Evolutionary conservation across 2,113 vertebrate genomes (phyloP).

Genomic region (Catharus minimus): DNA sequence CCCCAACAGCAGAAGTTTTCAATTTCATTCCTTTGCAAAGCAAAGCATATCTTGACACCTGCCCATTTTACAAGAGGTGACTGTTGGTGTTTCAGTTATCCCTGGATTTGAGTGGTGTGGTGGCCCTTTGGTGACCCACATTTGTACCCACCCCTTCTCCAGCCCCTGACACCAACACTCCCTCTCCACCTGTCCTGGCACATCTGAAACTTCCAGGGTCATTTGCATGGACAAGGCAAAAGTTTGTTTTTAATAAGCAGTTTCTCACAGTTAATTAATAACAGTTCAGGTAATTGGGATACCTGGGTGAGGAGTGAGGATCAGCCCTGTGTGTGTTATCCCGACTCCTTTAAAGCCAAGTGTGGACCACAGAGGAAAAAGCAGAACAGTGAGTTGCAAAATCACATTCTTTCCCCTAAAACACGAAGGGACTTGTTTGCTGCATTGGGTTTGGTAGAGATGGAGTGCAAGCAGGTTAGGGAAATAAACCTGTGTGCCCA

Average conservation of each 20-base stretch:
- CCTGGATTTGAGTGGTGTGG: neutral
- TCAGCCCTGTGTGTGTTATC: neutral
- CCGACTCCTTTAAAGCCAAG: neutral
- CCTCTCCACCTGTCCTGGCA: neutral
- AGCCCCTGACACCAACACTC: neutral
- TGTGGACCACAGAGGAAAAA: neutral
- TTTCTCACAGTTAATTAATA: neutral
- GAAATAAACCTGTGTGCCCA: neutral
- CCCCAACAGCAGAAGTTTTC: neutral
- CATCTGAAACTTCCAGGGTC: neutral
- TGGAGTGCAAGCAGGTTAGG: neutral
- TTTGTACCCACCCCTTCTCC: neutral
- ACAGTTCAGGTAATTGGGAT: neutral
- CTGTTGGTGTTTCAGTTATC: neutral
- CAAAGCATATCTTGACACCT: neutral
- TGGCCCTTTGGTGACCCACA: neutral
- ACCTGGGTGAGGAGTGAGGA: neutral
- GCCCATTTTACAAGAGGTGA: neutral
- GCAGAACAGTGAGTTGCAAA: neutral
- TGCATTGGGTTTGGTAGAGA: neutral
- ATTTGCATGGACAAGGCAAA: neutral
- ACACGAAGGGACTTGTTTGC: slow-evolving; percentile 12
- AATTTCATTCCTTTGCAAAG: neutral
- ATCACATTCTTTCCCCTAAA: slow-evolving; percentile 22
- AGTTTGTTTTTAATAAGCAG: neutral